These are phyloP conservation scores for Unio delphinus DNA, from an alignment of 2,888 invertebrate species.

Conservation along the genomic window DNA sequence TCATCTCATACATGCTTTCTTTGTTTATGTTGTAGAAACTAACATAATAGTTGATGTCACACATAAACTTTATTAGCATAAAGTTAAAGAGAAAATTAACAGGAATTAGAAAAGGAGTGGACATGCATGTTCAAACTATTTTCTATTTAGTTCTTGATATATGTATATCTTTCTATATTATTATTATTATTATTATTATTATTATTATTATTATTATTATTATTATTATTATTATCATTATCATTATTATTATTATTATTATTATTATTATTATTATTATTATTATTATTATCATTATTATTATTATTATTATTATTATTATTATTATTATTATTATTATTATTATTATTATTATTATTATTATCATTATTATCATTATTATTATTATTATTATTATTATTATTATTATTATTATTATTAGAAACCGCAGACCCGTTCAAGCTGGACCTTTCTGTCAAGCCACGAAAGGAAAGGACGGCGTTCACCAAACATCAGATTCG, in stretches of 20 bases:
- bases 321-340: constrained; percentile 3
- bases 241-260: constrained; percentile 18
- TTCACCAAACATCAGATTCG: constrained; percentile 91
- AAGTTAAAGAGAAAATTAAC: too few relatives aligned
- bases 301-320: not conserved
- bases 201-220: constrained; percentile 1
- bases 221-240: constrained; percentile 26
- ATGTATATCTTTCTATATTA: not conserved
- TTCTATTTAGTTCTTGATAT: not conserved
- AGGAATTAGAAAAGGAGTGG: too few relatives aligned
- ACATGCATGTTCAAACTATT: not conserved
- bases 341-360: constrained; percentile 12
- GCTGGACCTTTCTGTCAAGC: constrained; percentile 62
- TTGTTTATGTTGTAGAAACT: too few relatives aligned
- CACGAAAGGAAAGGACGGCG: constrained; percentile 89
- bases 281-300: constrained; percentile 2
- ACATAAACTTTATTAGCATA: too few relatives aligned
- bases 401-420: constrained; percentile 19
- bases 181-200: not conserved
- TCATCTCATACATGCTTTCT: too few relatives aligned
- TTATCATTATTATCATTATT: too few relatives aligned
- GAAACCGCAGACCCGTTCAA: constrained; percentile 58
- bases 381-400: constrained; percentile 4
- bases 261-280: constrained; percentile 20
- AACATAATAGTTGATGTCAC: too few relatives aligned